These are phyloP conservation scores for Myiothlypis chrysogaster DNA, from an alignment of 2,797 vertebrate genomes.

Conservation along the genomic window DNA sequence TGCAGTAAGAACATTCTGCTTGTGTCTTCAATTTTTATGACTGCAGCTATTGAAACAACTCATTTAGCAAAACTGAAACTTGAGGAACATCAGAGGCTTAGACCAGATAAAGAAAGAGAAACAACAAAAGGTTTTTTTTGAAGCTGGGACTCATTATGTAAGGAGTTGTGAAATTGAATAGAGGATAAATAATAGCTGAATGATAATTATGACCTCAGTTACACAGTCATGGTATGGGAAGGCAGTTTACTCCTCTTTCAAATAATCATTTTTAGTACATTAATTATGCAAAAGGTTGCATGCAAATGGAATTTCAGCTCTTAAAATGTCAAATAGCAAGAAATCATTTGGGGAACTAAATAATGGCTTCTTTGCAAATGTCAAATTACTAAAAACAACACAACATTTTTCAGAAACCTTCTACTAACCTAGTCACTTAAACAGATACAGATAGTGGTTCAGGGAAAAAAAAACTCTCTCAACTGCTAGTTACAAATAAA, in stretches of 20 bases:
- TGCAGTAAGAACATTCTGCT: background rate
- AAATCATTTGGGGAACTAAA: background rate
- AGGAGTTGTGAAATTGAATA: background rate
- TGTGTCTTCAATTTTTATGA: background rate
- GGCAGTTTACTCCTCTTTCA: background rate
- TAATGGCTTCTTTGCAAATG: background rate
- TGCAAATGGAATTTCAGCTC: background rate
- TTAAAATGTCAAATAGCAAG: conserved; percentile 15
- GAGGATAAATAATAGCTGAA: background rate
- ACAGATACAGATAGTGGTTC: background rate
- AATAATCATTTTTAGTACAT: background rate
- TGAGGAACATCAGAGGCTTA: background rate
- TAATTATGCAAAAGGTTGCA: background rate
- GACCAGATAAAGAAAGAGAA: background rate
- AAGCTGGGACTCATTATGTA: background rate
- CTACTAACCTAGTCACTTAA: background rate
- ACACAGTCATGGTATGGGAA: background rate
- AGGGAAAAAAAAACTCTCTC: background rate
- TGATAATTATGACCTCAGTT: background rate
- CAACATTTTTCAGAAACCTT: background rate
- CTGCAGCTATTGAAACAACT: background rate
- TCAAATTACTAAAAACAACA: background rate
- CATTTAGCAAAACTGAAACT: background rate
- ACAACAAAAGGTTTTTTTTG: background rate
- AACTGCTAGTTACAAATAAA: background rate